A percentile compares a stretch with the other conserved stretches of the same genome.
These are phyloP conservation scores for Eurytoma adleriae DNA, from an alignment of 2,888 invertebrate genomes.

Conservation along the genomic window DNA sequence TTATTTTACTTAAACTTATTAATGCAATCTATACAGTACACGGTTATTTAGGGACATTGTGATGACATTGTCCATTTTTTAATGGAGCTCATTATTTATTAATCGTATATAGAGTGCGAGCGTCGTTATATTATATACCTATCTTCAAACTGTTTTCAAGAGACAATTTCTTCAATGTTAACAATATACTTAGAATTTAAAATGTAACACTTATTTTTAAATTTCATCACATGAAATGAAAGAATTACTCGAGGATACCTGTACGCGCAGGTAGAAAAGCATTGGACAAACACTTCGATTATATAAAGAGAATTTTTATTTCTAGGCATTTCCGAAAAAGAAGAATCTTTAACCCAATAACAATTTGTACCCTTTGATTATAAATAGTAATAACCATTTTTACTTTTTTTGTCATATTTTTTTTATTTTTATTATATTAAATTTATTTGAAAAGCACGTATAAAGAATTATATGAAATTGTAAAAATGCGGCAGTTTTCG, in stretches of 20 bases:
- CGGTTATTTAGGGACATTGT: constrained; percentile 23
- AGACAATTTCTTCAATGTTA: background rate
- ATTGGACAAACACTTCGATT: too few relatives aligned
- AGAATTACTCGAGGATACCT: too few relatives aligned
- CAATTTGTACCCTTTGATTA: constrained; percentile 8
- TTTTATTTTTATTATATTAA: constrained; percentile 16
- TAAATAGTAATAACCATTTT: background rate
- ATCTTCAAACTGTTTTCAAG: background rate
- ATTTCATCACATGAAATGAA: too few relatives aligned
- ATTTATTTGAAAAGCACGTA: constrained; percentile 7
- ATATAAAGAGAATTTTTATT: background rate
- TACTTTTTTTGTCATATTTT: constrained; percentile 6
- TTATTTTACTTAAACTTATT: constrained; percentile 40
- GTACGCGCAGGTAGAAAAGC: too few relatives aligned
- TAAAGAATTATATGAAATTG: constrained; percentile 32
- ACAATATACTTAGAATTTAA: background rate
- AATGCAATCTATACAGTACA: constrained; percentile 40
- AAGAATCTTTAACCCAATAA: background rate
- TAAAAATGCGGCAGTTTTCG: constrained; percentile 49
- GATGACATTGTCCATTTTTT: constrained; percentile 20
- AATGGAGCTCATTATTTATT: constrained; percentile 12
- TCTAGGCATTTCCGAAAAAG: background rate
- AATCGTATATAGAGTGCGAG: constrained; percentile 29
- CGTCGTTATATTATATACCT: constrained; percentile 25
- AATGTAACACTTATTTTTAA: too few relatives aligned